Conservation (phyloP, 2,888 invertebrate genomes). For the Drosophila melanosoma region DNA sequence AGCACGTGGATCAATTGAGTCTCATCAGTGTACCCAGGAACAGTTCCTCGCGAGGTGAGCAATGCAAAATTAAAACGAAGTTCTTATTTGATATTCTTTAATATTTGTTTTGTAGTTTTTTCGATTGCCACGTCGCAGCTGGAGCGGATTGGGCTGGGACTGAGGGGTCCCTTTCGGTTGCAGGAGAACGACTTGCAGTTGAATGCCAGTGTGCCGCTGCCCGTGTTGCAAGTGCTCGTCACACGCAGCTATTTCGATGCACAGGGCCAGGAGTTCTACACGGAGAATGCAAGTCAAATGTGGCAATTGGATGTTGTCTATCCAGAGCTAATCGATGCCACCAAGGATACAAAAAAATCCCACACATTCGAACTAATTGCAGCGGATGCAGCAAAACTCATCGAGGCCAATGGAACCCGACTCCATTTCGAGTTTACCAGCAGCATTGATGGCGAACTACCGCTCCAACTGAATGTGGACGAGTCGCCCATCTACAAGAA, state of each 20-base stretch:
- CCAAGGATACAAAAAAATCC: conserved; percentile 85
- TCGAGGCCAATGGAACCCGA: conserved; percentile 62
- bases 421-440: conserved; percentile 80
- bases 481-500: conserved; percentile 88
- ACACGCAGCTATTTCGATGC: conserved; percentile 75
- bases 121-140: conserved; percentile 81
- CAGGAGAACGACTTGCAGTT: conserved; percentile 83
- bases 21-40: conserved; percentile 87
- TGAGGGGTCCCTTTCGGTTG: conserved; percentile 88
- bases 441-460: conserved; percentile 81
- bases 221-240: conserved; percentile 71
- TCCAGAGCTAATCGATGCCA: conserved; percentile 82
- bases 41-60: conserved; percentile 70
- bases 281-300: conserved; percentile 69
- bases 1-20: conserved; percentile 87
- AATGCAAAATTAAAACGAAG: not conserved
- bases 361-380: conserved; percentile 76
- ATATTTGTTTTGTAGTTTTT: conserved; percentile 67
- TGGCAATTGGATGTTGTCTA: conserved; percentile 83
- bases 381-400: conserved; percentile 50
- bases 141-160: conserved; percentile 86
- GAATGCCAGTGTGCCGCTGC: conserved; percentile 62
- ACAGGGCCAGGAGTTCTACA: conserved; percentile 61
- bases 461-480: conserved; percentile 87
- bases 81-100: not conserved